Evolutionary conservation across 2,797 vertebrate genomes (phyloP).

Genomic region (Channallabes apus): DNA sequence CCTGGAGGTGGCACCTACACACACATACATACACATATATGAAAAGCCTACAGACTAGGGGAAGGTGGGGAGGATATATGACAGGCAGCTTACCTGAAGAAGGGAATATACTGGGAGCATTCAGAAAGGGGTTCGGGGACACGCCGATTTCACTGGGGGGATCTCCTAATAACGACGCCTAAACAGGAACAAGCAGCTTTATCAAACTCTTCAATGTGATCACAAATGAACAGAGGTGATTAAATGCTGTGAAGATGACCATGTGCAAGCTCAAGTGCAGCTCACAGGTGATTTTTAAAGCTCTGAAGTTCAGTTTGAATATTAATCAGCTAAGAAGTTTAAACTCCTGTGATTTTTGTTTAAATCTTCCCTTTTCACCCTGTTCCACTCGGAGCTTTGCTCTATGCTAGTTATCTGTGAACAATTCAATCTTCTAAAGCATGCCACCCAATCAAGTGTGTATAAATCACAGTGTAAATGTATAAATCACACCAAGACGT

Average conservation of each 20-base stretch:
- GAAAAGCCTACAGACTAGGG: not conserved
- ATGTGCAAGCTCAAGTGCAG: not conserved
- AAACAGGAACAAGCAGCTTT: not conserved
- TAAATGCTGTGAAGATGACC: not conserved
- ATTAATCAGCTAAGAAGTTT: not conserved
- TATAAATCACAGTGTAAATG: not conserved
- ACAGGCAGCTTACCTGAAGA: conserved; percentile 63
- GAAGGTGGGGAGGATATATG: rapidly evolving
- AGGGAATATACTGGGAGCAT: conserved; percentile 73
- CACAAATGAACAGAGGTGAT: not conserved
- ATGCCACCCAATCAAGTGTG: not conserved
- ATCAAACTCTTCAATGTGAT: not conserved
- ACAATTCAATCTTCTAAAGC: too few relatives aligned
- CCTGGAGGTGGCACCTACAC: conserved; percentile 70
- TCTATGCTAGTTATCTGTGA: too few relatives aligned
- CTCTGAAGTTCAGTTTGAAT: not conserved
- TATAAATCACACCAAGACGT: not conserved
- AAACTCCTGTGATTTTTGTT: too few relatives aligned
- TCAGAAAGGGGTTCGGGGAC: conserved; percentile 79
- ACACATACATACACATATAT: not conserved
- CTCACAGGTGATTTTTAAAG: not conserved
- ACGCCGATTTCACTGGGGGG: conserved; percentile 81
- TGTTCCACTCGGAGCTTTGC: not conserved
- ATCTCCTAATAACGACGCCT: conserved; percentile 85
- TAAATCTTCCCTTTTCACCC: not conserved